These are phyloP conservation scores for Cryptocephalus primarius DNA, from an alignment of 2,888 invertebrate species.

Conservation along the genomic window DNA sequence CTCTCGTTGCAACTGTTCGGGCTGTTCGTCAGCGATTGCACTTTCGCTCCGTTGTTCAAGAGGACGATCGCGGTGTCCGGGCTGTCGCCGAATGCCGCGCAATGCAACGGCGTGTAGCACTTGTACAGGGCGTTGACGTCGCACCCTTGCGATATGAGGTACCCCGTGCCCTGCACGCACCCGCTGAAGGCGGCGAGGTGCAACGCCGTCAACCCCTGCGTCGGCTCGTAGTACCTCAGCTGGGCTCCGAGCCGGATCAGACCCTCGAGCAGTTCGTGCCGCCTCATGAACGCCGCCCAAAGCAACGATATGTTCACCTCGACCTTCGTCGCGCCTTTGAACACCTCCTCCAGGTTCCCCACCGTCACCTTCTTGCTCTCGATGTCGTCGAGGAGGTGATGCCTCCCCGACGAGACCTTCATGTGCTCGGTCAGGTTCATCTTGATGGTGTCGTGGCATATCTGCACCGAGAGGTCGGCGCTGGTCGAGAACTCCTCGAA, in stretches of 20 bases:
- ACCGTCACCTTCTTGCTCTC: conserved; percentile 54
- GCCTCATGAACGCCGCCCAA: conserved; percentile 64
- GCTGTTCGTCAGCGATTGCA: conserved; percentile 53
- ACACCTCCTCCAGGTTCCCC: conserved; percentile 43
- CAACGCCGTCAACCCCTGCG: conserved; percentile 59
- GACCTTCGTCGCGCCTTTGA: conserved; percentile 46
- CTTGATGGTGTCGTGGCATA: conserved; percentile 61
- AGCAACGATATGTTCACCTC: conserved; percentile 63
- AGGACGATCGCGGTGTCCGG: conserved; percentile 69
- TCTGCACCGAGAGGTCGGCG: conserved; percentile 54
- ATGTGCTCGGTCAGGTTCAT: conserved; percentile 66
- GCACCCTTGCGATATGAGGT: conserved; percentile 55
- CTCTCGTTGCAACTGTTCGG: conserved; percentile 57
- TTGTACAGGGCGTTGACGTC: conserved; percentile 59
- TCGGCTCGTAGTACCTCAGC: conserved; percentile 56
- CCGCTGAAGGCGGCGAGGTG: conserved; percentile 72
- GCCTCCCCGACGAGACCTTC: conserved; percentile 53
- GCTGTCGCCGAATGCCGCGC: conserved; percentile 81
- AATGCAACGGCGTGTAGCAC: conserved; percentile 75
- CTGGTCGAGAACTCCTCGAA: conserved; percentile 57
- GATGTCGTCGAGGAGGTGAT: conserved; percentile 60
- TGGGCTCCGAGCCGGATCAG: conserved; percentile 60
- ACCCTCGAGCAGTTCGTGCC: conserved; percentile 51
- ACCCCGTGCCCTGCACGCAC: conserved; percentile 58
- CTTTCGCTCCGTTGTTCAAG: conserved; percentile 58